These are phyloP conservation scores for Rhagophthalmus giganteus DNA, from an alignment of 2,888 invertebrate genomes.

Conservation along the genomic window DNA sequence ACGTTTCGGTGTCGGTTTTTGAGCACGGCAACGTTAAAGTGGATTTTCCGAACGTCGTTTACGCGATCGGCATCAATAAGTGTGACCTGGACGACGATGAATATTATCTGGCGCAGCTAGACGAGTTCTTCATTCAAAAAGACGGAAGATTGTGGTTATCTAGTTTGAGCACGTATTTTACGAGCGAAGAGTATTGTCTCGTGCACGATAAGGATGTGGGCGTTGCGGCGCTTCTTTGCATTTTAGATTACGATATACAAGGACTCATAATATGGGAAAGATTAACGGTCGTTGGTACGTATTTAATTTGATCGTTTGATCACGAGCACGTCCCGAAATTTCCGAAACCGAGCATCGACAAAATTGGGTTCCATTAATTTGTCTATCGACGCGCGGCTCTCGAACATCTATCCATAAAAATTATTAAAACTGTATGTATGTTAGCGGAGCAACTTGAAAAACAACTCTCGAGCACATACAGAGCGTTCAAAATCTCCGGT, in stretches of 20 bases:
- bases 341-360: too few species aligned
- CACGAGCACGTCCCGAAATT: too few species aligned
- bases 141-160: slow-evolving; percentile 7
- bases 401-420: too few species aligned
- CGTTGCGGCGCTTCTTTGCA: slow-evolving; percentile 1
- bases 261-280: slow-evolving; percentile 3
- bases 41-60: not conserved
- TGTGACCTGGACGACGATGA: slow-evolving; percentile 2
- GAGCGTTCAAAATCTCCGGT: too few species aligned
- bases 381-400: too few species aligned
- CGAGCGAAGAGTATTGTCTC: slow-evolving; percentile 5
- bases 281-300: slow-evolving; percentile 5
- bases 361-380: too few species aligned
- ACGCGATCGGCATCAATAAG: slow-evolving; percentile 1
- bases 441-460: too few species aligned
- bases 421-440: too few species aligned
- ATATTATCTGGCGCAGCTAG: not conserved
- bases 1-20: slow-evolving; percentile 7
- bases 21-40: slow-evolving; percentile 1
- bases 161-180: slow-evolving; percentile 2
- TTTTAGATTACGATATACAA: slow-evolving; percentile 4
- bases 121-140: slow-evolving; percentile 5
- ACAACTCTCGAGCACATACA: too few species aligned
- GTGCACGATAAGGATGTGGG: not conserved
- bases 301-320: not conserved